Base-by-base conservation (phyloP, 2,888 invertebrate species). In the Bibio marci region DNA sequence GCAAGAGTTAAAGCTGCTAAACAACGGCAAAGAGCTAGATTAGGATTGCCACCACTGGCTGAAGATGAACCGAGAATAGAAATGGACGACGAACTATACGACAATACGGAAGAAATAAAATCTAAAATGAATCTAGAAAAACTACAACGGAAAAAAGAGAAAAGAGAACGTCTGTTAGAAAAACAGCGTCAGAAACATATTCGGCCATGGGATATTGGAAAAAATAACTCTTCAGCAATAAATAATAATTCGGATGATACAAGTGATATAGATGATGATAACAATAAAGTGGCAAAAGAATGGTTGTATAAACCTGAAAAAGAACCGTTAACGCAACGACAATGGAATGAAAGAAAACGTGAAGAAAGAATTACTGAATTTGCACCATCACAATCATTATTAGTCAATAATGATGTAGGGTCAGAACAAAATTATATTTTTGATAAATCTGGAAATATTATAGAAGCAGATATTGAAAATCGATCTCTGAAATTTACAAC, bases 341-440 rank as follows among this genome's bases (percentile, higher is more conserved):
- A 62, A 41, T 62, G 62, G 62, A 61, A 61, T 42, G 56, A 58
- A 25, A 76, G 79, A 50, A 74, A 82, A 54, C 68, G 91, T 45
- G 63, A 64, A 38, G 77, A 81, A 52, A 67, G 90, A 45, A 63
- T 66, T 18, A 52, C 67, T 1, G 86, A 88, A 56, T 91, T 91
- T 62, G 88, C 83, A 2, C 90, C 90, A 4, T 68, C 38, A 4
- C 35, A n/a, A n/a, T n/a, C n/a, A n/a, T n/a, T n/a, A n/a, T n/a
- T n/a, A n/a, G n/a, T n/a, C n/a, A n/a, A n/a, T n/a, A n/a, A n/a
- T n/a, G n/a, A n/a, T n/a, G n/a, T n/a, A n/a, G n/a, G n/a, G n/a
- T 47, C 6, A 26, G 10, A 3, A 70, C 3, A 49, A 56, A 47
- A 40, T 53, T 5, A 46, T 52, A 2, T 48, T 48, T 11, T 51